Percentiles rank a stretch among this genome's conserved stretches.
These are phyloP conservation scores for Telmatochromis bifrenatus DNA, from an alignment of 2,113 vertebrate species.

Conservation along the genomic window DNA sequence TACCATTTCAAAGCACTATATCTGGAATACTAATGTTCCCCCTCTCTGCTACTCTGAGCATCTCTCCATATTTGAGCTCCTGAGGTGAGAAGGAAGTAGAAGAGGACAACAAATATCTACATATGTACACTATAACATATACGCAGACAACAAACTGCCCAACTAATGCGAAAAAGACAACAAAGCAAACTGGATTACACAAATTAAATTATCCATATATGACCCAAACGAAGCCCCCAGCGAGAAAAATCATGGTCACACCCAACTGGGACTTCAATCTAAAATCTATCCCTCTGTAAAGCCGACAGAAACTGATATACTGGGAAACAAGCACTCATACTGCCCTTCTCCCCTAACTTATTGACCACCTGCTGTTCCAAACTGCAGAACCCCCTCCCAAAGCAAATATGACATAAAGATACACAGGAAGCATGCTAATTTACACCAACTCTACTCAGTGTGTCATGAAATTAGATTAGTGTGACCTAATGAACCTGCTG, in stretches of 20 bases:
- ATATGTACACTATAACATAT: background rate
- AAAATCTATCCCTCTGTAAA: background rate
- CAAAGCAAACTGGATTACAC: background rate
- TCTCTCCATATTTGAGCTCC: background rate
- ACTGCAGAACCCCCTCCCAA: constrained; percentile 12
- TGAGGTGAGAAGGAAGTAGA: background rate
- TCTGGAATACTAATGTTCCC: background rate
- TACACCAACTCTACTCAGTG: constrained; percentile 38
- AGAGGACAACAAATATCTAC: constrained; percentile 7
- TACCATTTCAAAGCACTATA: background rate
- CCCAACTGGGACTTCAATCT: constrained; percentile 12
- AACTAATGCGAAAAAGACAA: background rate
- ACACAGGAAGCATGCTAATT: constrained; percentile 44
- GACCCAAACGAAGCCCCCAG: background rate
- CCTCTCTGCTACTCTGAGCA: background rate
- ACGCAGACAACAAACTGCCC: background rate
- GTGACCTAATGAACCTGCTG: constrained; percentile 42
- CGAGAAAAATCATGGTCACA: background rate
- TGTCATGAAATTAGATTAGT: constrained; percentile 59
- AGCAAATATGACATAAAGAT: constrained; percentile 30
- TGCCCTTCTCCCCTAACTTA: constrained; percentile 30
- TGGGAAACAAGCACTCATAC: constrained; percentile 40
- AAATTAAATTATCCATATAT: background rate
- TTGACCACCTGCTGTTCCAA: constrained; percentile 57
- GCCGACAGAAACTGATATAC: constrained; percentile 50